These are phyloP conservation scores for Channa argus DNA, from an alignment of 2,113 vertebrate species.

Conservation along the genomic window DNA sequence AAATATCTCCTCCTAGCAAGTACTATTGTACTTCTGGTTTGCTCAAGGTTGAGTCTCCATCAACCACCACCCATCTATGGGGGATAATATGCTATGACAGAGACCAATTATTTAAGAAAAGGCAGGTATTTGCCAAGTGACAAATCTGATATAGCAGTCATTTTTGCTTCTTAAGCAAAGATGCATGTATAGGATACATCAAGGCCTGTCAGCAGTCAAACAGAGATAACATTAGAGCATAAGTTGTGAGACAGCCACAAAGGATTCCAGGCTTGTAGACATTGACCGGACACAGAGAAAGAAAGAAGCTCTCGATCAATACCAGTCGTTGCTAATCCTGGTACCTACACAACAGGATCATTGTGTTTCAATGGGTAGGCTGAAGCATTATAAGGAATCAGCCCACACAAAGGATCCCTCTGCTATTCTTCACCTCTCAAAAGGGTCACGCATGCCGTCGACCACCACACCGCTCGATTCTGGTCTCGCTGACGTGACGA, in stretches of 20 bases:
- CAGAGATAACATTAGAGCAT: constrained; percentile 18
- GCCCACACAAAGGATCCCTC: constrained; percentile 33
- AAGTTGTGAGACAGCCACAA: constrained; percentile 47
- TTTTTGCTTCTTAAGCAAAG: neutral
- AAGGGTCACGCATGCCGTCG: constrained; percentile 12
- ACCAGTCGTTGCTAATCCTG: constrained; percentile 69
- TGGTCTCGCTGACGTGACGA: constrained; percentile 19
- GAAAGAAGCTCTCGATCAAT: constrained; percentile 68
- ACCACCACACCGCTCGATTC: constrained; percentile 24
- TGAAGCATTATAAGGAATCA: constrained; percentile 46
- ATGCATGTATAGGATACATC: neutral
- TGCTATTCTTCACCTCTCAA: constrained; percentile 12
- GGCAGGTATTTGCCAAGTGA: neutral
- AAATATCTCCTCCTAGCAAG: too few relatives aligned
- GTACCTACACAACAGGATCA: constrained; percentile 61
- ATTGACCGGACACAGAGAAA: constrained; percentile 68
- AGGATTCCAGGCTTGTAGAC: constrained; percentile 71
- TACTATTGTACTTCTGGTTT: too few relatives aligned
- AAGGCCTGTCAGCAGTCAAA: constrained; percentile 17
- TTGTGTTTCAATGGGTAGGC: constrained; percentile 65
- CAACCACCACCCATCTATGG: neutral
- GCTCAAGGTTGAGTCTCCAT: too few relatives aligned
- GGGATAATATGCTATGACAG: neutral
- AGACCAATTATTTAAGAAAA: neutral
- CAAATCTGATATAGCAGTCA: neutral